phyloP scores from a whole-genome alignment of 2,797 vertebrate species.

The Zenarchopterus dispar region DNA sequence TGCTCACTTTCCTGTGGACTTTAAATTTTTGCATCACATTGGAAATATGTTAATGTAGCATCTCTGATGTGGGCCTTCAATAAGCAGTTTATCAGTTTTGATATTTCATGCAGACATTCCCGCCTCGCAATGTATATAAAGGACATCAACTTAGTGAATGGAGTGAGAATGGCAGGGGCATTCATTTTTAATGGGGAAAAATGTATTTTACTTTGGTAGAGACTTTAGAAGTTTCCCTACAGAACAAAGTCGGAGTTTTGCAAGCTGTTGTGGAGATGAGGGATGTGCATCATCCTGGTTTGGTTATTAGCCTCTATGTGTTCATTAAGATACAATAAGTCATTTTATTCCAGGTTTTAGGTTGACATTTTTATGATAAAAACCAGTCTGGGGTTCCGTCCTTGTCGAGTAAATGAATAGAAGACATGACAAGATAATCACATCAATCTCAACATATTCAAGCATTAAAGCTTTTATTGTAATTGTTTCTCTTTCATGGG shows the following conservation, averaged over 20 bases:
- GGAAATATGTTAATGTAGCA: conserved; percentile 53
- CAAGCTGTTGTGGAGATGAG: neutral
- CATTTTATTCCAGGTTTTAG: neutral
- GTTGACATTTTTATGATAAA: neutral
- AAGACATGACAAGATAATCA: neutral
- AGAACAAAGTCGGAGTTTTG: too few species aligned
- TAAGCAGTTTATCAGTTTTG: conserved; percentile 19
- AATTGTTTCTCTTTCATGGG: neutral
- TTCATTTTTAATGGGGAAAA: too few species aligned
- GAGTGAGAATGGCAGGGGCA: too few species aligned
- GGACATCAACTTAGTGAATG: too few species aligned
- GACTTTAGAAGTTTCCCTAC: too few species aligned
- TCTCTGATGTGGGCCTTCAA: conserved; percentile 15
- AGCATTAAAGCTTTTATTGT: neutral
- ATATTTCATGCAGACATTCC: conserved; percentile 20
- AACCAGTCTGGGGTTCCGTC: neutral
- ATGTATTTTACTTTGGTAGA: too few species aligned
- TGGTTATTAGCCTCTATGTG: neutral
- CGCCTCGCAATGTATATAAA: neutral
- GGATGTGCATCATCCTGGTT: neutral
- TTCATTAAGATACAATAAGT: neutral
- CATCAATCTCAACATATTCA: conserved; percentile 2
- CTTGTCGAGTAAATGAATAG: neutral
- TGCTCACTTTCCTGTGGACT: conserved; percentile 36
- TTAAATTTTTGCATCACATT: conserved; percentile 36